Percentiles rank a stretch among this genome's conserved stretches.
phyloP scores from a whole-genome alignment of 1,140 invertebrate species.

The Probaryconus sp. region DNA sequence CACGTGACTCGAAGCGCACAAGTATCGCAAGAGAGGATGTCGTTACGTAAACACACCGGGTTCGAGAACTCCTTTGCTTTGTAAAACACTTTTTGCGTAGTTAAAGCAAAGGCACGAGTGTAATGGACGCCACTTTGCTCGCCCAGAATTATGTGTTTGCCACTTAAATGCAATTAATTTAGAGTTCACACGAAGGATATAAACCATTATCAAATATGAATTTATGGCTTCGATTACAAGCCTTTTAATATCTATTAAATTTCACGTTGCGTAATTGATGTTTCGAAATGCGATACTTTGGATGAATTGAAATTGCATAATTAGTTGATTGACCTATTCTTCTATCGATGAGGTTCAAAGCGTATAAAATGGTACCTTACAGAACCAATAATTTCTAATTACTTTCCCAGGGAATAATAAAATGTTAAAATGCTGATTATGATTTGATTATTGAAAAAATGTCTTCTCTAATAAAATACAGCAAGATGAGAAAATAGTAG shows the following conservation, averaged over 20 bases:
- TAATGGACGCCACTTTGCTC: conserved; percentile 32
- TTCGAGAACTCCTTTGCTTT: conserved; percentile 54
- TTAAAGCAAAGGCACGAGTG: conserved; percentile 53
- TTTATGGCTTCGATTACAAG: conserved; percentile 11
- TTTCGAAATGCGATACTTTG: no score
- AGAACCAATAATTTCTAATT: conserved; percentile 3
- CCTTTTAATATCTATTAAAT: no score
- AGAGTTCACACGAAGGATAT: background rate
- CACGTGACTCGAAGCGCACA: conserved; percentile 36
- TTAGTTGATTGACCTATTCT: no score
- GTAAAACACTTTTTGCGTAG: conserved; percentile 65
- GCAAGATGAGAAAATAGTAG: conserved; percentile 6
- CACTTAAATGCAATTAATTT: conserved; percentile 21
- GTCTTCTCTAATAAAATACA: no score
- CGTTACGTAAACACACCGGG: conserved; percentile 65
- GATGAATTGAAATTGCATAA: no score
- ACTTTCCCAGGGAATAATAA: no score
- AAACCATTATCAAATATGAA: conserved; percentile 1
- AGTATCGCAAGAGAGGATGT: conserved; percentile 71
- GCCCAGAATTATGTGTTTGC: conserved; percentile 15
- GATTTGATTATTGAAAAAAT: no score
- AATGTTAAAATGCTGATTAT: no score
- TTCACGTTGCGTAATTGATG: no score
- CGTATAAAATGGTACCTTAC: background rate
- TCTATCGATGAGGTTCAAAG: no score